Percentiles rank a stretch among this genome's conserved stretches.
Evolutionary conservation across 2,888 invertebrate genomes (phyloP).

Genomic region (Cheilosia vulpina): DNA sequence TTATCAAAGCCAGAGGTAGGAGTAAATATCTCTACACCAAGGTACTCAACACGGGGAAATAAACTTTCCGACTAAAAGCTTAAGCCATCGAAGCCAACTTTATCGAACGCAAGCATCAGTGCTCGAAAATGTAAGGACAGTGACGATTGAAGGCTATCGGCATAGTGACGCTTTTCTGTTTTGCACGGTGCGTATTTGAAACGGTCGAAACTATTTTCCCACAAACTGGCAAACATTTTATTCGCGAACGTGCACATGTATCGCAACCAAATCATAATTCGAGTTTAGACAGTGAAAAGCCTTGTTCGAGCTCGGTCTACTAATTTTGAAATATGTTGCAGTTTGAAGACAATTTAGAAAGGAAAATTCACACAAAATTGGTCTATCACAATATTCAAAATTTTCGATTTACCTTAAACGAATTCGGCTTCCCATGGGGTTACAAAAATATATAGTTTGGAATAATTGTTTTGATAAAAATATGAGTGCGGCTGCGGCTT

Average conservation of each 20-base stretch:
- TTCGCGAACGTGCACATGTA: too few relatives aligned
- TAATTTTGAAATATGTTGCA: too few relatives aligned
- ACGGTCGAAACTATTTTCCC: background rate
- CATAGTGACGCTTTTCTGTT: slow-evolving; percentile 78
- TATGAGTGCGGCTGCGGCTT: too few relatives aligned
- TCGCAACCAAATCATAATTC: too few relatives aligned
- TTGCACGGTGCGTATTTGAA: background rate
- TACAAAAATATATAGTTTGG: too few relatives aligned
- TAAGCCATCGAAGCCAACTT: slow-evolving; percentile 17
- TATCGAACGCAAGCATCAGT: slow-evolving; percentile 43
- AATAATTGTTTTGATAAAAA: too few relatives aligned
- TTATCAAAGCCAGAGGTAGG: background rate
- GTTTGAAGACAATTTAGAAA: too few relatives aligned
- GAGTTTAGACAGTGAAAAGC: too few relatives aligned
- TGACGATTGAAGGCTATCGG: slow-evolving; percentile 81
- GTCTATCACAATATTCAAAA: background rate
- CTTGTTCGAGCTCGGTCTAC: too few relatives aligned
- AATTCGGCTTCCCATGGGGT: too few relatives aligned
- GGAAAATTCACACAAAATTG: background rate
- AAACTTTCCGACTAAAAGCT: slow-evolving; percentile 42
- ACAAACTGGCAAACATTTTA: too few relatives aligned
- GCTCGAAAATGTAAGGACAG: slow-evolving; percentile 77
- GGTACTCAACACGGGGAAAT: slow-evolving; percentile 34
- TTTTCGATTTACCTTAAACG: too few relatives aligned
- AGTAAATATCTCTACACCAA: slow-evolving; percentile 36